A percentile compares a stretch with the other conserved stretches of the same genome.
These are phyloP conservation scores for Diprion similis DNA, from an alignment of 1,140 invertebrate genomes.

Conservation along the genomic window DNA sequence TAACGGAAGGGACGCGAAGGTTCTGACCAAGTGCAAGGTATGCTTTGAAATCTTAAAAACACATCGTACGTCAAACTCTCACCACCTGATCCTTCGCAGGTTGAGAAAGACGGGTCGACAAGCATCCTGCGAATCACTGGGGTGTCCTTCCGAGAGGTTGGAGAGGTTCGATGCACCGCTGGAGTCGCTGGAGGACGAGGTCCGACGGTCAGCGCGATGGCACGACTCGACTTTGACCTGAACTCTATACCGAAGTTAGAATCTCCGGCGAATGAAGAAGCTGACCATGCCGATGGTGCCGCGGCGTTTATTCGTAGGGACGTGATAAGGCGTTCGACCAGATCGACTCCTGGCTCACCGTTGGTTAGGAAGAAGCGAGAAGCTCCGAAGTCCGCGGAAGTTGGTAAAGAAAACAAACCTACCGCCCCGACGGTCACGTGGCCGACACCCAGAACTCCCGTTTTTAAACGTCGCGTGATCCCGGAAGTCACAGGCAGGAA, in stretches of 20 bases:
- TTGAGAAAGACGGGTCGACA: constrained; percentile 61
- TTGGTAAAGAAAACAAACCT: neutral
- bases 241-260: constrained; percentile 14
- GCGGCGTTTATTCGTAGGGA: neutral
- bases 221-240: constrained; percentile 34
- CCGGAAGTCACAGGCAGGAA: neutral
- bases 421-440: neutral
- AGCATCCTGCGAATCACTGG: constrained; percentile 64
- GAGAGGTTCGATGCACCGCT: constrained; percentile 57
- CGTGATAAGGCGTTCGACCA: constrained; percentile 3
- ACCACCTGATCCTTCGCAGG: constrained; percentile 38
- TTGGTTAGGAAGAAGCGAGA: neutral
- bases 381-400: constrained; percentile 12
- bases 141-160: constrained; percentile 62
- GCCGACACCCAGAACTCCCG: neutral
- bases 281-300: neutral
- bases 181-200: constrained; percentile 34
- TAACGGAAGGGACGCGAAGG: constrained; percentile 47
- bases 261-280: constrained; percentile 13
- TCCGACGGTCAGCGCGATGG: constrained; percentile 42
- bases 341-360: neutral
- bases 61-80: neutral
- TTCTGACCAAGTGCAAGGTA: constrained; percentile 54
- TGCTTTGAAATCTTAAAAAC: constrained; percentile 20
- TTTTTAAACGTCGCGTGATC: neutral